Evolutionary conservation across 2,888 invertebrate genomes (phyloP), one percentile per base, ranked within the genome.

Genomic region (Synanthedon andrenaeformis): DNA sequence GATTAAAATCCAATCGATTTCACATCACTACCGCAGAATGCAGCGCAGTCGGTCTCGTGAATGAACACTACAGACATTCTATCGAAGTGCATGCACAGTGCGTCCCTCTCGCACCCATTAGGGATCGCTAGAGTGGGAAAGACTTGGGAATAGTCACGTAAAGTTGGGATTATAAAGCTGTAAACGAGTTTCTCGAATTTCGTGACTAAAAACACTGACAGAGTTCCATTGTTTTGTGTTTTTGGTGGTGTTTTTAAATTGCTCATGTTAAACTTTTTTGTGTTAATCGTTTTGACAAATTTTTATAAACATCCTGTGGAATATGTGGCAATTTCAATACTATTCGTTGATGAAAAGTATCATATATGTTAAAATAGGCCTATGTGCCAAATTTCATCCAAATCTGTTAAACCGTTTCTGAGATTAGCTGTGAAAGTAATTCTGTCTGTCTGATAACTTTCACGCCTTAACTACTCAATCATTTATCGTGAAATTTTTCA

Each of bases 41-140:
- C 75, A 72, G 85, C 70, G 78, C 80, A 79, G 79, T 80, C 71
- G 75, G 75, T 76, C 69, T 62, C 70, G 72, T 85, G 82, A 86
- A 86, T 85, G 86, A 83, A 80, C 75, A 77, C 76, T 75, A 70
- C 69, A 75, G 69, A 68, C 62, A 66, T 64, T 67, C 62, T 45
- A 45, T 45, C 45, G 45, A 45, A 45, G n/a, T 12, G n/a, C 45
- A n/a, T 5, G 14, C n/a, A 45, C 45, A 12, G 13, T 8, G 35
- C 12, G 65, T 69, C 64, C 42, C 54, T 64, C 70, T 10, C 49
- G 45, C 17, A 56, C 13, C 23, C 49, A 23, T 45, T 35, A 35
- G n/a, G 14, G 5, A 45, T n/a, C 4, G n/a, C 12, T 45, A 8
- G 6, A 45, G 63, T 59, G 54, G 10, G 69, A 75, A 56, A 63